A percentile compares a stretch with the other conserved stretches of the same genome.
These are phyloP conservation scores for Stomatorhinus walkeri DNA, from an alignment of 2,797 vertebrate genomes.

Conservation along the genomic window DNA sequence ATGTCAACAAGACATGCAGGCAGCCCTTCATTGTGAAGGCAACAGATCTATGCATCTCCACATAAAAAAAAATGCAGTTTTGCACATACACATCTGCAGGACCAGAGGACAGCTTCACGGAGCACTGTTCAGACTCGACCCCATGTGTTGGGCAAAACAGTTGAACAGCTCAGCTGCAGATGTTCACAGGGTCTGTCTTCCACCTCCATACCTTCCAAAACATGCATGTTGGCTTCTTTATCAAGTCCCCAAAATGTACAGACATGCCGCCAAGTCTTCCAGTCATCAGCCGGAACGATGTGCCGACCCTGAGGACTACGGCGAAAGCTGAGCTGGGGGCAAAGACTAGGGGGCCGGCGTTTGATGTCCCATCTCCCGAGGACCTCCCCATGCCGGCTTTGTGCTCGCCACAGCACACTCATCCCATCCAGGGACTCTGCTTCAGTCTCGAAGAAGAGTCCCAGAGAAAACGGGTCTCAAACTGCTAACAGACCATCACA, in stretches of 20 bases:
- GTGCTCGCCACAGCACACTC: conserved; percentile 31
- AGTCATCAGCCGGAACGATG: conserved; percentile 40
- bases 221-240: conserved; percentile 40
- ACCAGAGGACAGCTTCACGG: conserved; percentile 27
- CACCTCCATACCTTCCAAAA: conserved; percentile 35
- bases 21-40: conserved; percentile 21
- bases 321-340: conserved; percentile 41
- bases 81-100: conserved; percentile 30
- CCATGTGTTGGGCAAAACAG: conserved; percentile 34
- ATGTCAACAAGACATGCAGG: neutral
- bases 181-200: conserved; percentile 16
- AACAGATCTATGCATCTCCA: conserved; percentile 28
- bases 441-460: conserved; percentile 49
- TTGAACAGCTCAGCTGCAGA: conserved; percentile 26
- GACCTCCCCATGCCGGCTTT: conserved; percentile 41
- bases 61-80: conserved; percentile 28
- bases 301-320: conserved; percentile 27
- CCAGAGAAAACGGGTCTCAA: conserved; percentile 51
- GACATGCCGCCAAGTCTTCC: conserved; percentile 35
- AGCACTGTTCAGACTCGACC: conserved; percentile 28
- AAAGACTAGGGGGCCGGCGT: conserved; percentile 38
- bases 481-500: conserved; percentile 39
- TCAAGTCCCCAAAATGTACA: conserved; percentile 35
- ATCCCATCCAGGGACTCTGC: conserved; percentile 38
- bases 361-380: conserved; percentile 38